Evolutionary conservation across 1,140 invertebrate species (phyloP).

Genomic region (Diploscapter pachys): DNA sequence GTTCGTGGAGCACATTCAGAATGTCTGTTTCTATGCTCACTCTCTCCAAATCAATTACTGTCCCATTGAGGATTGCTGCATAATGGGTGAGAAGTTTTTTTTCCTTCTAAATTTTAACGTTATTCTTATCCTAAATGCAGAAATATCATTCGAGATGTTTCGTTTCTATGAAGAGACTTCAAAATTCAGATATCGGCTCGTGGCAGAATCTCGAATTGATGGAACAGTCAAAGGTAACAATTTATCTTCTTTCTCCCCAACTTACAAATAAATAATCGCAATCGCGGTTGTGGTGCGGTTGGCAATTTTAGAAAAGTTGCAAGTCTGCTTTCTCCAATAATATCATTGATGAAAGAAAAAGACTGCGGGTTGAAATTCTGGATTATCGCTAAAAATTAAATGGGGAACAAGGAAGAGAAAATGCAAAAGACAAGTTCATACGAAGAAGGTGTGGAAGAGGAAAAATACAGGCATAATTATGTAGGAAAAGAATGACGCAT

Average conservation of each 20-base stretch:
- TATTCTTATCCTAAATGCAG: no score
- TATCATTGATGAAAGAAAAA: constrained; percentile 1
- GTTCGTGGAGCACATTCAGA: constrained; percentile 72
- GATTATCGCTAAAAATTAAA: neutral
- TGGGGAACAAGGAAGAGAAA: no score
- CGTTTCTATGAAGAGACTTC: neutral
- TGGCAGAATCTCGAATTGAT: constrained; percentile 27
- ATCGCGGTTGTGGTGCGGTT: neutral
- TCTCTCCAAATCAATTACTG: constrained; percentile 78
- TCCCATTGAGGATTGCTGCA: constrained; percentile 73
- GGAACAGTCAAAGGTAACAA: constrained; percentile 5
- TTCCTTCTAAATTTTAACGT: no score
- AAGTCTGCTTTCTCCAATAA: neutral
- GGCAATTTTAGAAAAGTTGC: neutral
- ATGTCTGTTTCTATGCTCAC: constrained; percentile 73
- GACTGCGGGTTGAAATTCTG: constrained; percentile 11
- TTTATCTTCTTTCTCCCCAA: no score
- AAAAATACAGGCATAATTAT: neutral
- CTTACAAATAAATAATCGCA: no score
- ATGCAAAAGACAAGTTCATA: no score
- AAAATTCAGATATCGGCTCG: constrained; percentile 21
- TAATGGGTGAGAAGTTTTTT: constrained; percentile 73
- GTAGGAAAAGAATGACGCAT: neutral
- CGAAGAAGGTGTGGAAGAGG: neutral
- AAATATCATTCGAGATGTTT: no score